Conservation (phyloP, 2,888 invertebrate species). For the Geophilus truncorum region DNA sequence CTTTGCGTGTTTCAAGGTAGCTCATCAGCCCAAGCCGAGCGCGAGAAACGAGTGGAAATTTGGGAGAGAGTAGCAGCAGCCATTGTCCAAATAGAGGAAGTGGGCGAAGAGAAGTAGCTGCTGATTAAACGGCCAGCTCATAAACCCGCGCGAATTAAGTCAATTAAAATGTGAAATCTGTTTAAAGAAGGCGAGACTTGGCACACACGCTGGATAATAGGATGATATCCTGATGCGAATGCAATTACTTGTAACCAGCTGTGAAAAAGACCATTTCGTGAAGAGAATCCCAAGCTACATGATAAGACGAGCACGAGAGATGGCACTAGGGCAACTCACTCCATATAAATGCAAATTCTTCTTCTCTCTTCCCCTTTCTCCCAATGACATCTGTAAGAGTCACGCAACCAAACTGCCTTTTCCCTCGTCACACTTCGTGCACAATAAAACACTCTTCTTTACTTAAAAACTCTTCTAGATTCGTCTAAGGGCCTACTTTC, state of each 20-base stretch:
- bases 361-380: neutral
- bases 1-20: neutral
- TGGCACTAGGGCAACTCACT: neutral
- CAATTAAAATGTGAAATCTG: constrained; percentile 30
- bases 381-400: constrained; percentile 27
- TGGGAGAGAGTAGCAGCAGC: neutral
- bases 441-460: constrained; percentile 15
- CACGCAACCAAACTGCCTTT: constrained; percentile 17
- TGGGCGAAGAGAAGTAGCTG: constrained; percentile 25
- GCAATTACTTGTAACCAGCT: constrained; percentile 30
- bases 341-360: constrained; percentile 28
- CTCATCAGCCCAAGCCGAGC: neutral
- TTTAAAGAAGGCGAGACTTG: constrained; percentile 27
- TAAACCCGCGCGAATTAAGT: constrained; percentile 29
- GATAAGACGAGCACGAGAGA: constrained; percentile 4
- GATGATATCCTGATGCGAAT: constrained; percentile 29
- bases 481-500: neutral
- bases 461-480: neutral
- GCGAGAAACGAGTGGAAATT: neutral
- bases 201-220: constrained; percentile 27
- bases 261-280: constrained; percentile 30
- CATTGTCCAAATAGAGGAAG: constrained; percentile 27
- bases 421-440: neutral
- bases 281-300: constrained; percentile 14
- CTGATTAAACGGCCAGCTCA: constrained; percentile 29